Base-by-base conservation (phyloP, 2,113 vertebrate genomes). In the Ardeotis arabs region DNA sequence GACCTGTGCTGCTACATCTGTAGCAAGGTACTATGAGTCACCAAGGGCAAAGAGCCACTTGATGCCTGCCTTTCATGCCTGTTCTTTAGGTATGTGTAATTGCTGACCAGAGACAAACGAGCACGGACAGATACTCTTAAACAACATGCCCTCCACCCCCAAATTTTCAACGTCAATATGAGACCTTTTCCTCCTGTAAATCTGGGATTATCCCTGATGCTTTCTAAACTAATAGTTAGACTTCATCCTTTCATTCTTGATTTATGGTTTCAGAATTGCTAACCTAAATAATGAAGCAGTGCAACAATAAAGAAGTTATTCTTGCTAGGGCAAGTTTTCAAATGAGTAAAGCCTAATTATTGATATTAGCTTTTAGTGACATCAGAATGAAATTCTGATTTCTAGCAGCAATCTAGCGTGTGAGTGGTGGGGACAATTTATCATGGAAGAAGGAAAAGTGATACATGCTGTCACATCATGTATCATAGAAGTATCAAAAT, bases 401-500 rank as follows among this genome's bases (percentile, higher is more conserved):
- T 94, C 95, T 20, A 83, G 87, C 91, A 96, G 83, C 74, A 82
- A 83, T 68, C 74, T 47, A 74, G 35, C 10, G 5, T 35, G 25
- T 50, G 78, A 67, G 52, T 56, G 75, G 78, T 55, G 35, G 41
- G 58, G 84, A 96, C 83, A 95, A 96, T 96, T 95, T 96, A 95
- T 97, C 96, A 95, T 55, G 79, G 91, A 96, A 93, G 89, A 93
- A 93, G 31, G 27, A 76, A 47, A 97, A 97, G 95, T 95, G 97
- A 96, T 96, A 93, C 95, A 94, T 20, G 31, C 97, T 98, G 97
- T 97, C 97, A 97, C 90, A 90, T 96, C 60, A 82, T 93, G 96
- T 96, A 97, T 97, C 96, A 97, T 78, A 87, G 47, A 90, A 97
- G 89, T 96, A 97, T 96, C 96, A 44, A 92, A 97, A 98, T 98